Evolutionary conservation across 2,888 invertebrate species (phyloP).

Genomic region (Nasonia oneida): DNA sequence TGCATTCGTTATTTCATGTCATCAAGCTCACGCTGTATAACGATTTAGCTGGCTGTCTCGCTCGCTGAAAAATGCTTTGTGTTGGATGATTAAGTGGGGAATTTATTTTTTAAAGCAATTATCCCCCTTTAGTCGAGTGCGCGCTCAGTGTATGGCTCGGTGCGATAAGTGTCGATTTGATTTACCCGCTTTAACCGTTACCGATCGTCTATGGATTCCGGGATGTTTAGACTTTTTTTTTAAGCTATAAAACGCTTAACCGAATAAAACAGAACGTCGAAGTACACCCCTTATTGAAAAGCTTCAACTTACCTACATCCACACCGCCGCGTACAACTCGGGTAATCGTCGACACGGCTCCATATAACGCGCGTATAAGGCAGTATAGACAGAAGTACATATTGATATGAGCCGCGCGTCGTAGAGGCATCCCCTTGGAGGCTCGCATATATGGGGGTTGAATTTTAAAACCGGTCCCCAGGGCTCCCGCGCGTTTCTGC

Average conservation of each 20-base stretch:
- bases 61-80: slow-evolving; percentile 34
- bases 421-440: slow-evolving; percentile 56
- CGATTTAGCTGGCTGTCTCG: not conserved
- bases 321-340: not conserved
- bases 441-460: slow-evolving; percentile 72
- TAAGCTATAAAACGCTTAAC: not conserved
- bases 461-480: slow-evolving; percentile 78
- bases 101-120: slow-evolving; percentile 41
- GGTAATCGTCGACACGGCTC: slow-evolving; percentile 62
- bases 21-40: not conserved
- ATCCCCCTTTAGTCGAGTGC: not conserved
- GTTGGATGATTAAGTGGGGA: slow-evolving; percentile 15
- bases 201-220: too few species aligned
- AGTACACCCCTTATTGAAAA: not conserved
- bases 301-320: not conserved
- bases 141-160: not conserved
- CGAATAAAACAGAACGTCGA: not conserved
- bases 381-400: slow-evolving; percentile 69
- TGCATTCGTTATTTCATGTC: slow-evolving; percentile 1
- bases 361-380: not conserved
- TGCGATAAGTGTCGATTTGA: slow-evolving; percentile 11
- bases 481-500: slow-evolving; percentile 73
- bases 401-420: slow-evolving; percentile 77
- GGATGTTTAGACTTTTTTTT: not conserved
- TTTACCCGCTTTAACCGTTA: not conserved